Conservation (phyloP, 1,140 invertebrate species). For the Aphaenogaster rudis region DNA sequence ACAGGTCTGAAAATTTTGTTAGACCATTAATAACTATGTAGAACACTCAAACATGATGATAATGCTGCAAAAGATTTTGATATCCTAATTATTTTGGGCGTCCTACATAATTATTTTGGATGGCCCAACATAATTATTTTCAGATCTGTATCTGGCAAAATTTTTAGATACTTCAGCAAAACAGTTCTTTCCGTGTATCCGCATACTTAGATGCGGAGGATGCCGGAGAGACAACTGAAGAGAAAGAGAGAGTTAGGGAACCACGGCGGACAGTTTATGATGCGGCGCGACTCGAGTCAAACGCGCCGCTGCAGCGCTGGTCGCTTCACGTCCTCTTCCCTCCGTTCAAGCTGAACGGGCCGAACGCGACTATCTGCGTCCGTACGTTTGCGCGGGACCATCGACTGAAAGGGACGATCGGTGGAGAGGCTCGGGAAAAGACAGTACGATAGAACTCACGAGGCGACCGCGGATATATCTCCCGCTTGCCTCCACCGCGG, state of each 20-base stretch:
- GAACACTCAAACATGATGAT: too few species aligned
- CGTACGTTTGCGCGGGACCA: constrained; percentile 45
- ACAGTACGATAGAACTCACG: constrained; percentile 57
- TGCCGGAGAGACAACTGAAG: not conserved
- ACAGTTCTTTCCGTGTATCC: constrained; percentile 4
- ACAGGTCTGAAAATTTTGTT: too few species aligned
- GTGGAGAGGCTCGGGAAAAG: constrained; percentile 15
- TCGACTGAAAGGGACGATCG: constrained; percentile 10
- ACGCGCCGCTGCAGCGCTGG: constrained; percentile 70
- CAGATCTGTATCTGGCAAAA: too few species aligned
- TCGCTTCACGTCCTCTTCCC: constrained; percentile 52
- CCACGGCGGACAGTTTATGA: constrained; percentile 83
- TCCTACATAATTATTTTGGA: too few species aligned
- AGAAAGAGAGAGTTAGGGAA: constrained; percentile 42
- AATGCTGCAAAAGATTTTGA: too few species aligned
- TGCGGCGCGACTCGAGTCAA: constrained; percentile 82
- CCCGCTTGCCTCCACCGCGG: constrained; percentile 14
- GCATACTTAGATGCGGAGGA: constrained; percentile 55
- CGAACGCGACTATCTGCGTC: constrained; percentile 11
- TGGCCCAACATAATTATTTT: too few species aligned
- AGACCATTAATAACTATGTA: too few species aligned
- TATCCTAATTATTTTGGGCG: too few species aligned
- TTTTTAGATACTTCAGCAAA: too few species aligned
- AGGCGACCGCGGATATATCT: constrained; percentile 41
- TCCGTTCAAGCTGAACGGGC: not conserved